phyloP scores from a whole-genome alignment of 2,113 vertebrate genomes.

The Cephalopterus ornatus region DNA sequence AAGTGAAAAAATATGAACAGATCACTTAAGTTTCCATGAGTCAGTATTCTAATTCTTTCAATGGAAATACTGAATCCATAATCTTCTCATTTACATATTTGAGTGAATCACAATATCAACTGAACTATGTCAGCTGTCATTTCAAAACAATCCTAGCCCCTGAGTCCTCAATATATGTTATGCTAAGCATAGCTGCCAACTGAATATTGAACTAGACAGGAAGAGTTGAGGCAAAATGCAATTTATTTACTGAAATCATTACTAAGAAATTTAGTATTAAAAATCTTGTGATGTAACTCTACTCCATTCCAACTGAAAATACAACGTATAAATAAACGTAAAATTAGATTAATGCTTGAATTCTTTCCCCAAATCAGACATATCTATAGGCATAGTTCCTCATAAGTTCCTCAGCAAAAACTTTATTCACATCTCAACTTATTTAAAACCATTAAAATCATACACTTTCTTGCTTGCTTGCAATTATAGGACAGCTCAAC shows the following conservation, averaged over 20 bases:
- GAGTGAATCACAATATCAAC: neutral
- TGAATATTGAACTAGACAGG: neutral
- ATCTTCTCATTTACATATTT: neutral
- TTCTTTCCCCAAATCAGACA: neutral
- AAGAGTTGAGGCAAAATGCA: neutral
- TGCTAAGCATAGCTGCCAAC: neutral
- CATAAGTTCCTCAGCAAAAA: neutral
- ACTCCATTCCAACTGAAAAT: neutral
- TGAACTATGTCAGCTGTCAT: neutral
- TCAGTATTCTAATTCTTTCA: conserved; percentile 10
- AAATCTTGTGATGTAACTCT: neutral
- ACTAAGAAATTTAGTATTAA: neutral
- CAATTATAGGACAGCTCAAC: neutral
- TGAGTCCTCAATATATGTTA: neutral
- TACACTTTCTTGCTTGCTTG: neutral
- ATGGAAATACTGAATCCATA: neutral
- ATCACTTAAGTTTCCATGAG: neutral
- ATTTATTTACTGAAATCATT: neutral
- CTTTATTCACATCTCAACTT: neutral
- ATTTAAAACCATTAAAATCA: neutral
- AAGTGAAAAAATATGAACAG: neutral
- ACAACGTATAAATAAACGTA: neutral
- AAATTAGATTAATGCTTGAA: neutral
- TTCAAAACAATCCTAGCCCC: neutral
- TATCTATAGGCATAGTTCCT: neutral